Evolutionary conservation across 2,113 vertebrate species (phyloP).

Genomic region (Percina caprodes): DNA sequence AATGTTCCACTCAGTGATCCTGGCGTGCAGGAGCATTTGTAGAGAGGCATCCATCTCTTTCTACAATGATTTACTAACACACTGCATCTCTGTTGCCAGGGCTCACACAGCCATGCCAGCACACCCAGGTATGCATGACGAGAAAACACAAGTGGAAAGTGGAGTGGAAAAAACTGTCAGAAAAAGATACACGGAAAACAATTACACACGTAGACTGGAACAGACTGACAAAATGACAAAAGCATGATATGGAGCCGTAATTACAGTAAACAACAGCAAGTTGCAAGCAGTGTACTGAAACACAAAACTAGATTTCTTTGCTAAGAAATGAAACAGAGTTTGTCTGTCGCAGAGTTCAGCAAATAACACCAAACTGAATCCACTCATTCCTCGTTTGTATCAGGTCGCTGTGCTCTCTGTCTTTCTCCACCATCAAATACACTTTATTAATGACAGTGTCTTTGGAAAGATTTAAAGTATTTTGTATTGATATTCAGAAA

Average conservation of each 20-base stretch:
- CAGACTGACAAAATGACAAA: conserved; percentile 38
- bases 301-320: conserved; percentile 44
- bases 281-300: conserved; percentile 37
- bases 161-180: conserved; percentile 35
- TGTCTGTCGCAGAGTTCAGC: conserved; percentile 23
- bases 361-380: conserved; percentile 55
- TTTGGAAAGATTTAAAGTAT: conserved; percentile 28
- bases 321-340: conserved; percentile 40
- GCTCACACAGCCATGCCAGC: conserved; percentile 45
- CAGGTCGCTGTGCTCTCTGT: conserved; percentile 33
- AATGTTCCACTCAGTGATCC: conserved; percentile 73
- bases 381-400: conserved; percentile 56
- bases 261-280: conserved; percentile 63
- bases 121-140: conserved; percentile 55
- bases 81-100: conserved; percentile 55
- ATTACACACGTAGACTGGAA: conserved; percentile 7
- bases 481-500: neutral
- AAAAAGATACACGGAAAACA: conserved; percentile 29
- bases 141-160: conserved; percentile 27
- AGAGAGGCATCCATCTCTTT: conserved; percentile 73
- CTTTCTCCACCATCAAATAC: conserved; percentile 18
- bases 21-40: conserved; percentile 58
- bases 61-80: conserved; percentile 76
- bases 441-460: conserved; percentile 47
- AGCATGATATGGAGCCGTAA: conserved; percentile 27